Evolutionary conservation across 2,113 vertebrate genomes (phyloP).

Genomic region (Blennius ocellaris): DNA sequence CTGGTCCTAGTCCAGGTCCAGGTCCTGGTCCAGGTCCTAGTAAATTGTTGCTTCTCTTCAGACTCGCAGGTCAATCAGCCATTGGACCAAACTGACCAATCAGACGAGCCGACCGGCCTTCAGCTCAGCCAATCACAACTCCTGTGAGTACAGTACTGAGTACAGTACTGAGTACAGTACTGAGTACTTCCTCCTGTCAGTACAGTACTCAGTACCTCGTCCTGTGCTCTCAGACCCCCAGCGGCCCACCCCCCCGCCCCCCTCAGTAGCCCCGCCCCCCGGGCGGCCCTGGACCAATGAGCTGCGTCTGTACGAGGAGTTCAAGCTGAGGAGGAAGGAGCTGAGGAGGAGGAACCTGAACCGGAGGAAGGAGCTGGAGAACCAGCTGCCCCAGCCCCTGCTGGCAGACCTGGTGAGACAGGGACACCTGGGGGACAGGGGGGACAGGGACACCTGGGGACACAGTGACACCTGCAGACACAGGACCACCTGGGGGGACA

Average conservation of each 20-base stretch:
- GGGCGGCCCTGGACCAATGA: conserved; percentile 75
- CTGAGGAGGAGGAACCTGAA: conserved; percentile 71
- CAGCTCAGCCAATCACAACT: conserved; percentile 36
- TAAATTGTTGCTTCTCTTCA: not conserved
- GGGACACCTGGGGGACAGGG: too few species aligned
- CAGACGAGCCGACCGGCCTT: conserved; percentile 26
- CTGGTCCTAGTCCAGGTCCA: too few species aligned
- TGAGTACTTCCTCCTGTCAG: not conserved
- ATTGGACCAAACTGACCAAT: conserved; percentile 2
- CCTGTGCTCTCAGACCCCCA: conserved; percentile 56
- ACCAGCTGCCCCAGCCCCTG: conserved; percentile 81
- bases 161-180: not conserved
- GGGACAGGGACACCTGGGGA: too few species aligned
- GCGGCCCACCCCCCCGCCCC: conserved; percentile 8
- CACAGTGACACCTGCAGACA: too few species aligned
- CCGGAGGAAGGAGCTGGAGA: conserved; percentile 80
- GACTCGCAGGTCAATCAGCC: conserved; percentile 7
- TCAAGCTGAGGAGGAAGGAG: conserved; percentile 78
- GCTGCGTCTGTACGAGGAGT: conserved; percentile 79
- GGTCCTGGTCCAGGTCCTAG: too few species aligned
- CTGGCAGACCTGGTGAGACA: conserved; percentile 79
- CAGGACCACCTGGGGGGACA: too few species aligned
- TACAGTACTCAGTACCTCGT: not conserved
- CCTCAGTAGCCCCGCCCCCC: not conserved
- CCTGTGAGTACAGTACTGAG: conserved; percentile 55